Conservation (phyloP, 2,113 vertebrate genomes). For the Catharus fuscescens region DNA sequence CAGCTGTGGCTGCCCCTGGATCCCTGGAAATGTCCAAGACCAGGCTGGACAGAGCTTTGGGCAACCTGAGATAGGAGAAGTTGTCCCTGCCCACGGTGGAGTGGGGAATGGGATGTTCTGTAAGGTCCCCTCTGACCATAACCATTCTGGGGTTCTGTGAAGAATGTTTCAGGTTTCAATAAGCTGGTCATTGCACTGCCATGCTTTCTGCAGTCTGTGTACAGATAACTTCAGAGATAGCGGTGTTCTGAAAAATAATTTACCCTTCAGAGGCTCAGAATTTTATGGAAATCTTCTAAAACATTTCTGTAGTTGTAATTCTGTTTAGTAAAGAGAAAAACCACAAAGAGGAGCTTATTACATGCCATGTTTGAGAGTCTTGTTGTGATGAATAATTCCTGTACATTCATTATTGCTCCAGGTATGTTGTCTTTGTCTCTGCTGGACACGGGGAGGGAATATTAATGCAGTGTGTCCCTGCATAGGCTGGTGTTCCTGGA, state of each 20-base stretch:
- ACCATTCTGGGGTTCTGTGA: not conserved
- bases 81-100: not conserved
- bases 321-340: not conserved
- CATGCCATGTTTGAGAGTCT: not conserved
- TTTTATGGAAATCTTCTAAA: not conserved
- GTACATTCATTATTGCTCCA: not conserved
- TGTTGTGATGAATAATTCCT: not conserved
- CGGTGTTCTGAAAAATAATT: not conserved
- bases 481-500: not conserved
- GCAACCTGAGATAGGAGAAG: accelerated
- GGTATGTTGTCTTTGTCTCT: not conserved
- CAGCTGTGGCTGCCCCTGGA: not conserved
- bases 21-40: not conserved
- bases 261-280: not conserved
- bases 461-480: not conserved
- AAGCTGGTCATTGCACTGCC: not conserved
- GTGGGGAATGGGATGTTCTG: not conserved
- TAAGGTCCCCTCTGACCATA: not conserved
- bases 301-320: not conserved
- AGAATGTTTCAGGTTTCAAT: not conserved
- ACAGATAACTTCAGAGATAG: not conserved
- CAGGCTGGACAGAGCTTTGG: not conserved
- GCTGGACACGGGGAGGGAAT: not conserved
- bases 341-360: accelerated
- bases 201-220: not conserved